These are phyloP conservation scores for Astur gentilis DNA, from an alignment of 2,113 vertebrate genomes.

Conservation along the genomic window DNA sequence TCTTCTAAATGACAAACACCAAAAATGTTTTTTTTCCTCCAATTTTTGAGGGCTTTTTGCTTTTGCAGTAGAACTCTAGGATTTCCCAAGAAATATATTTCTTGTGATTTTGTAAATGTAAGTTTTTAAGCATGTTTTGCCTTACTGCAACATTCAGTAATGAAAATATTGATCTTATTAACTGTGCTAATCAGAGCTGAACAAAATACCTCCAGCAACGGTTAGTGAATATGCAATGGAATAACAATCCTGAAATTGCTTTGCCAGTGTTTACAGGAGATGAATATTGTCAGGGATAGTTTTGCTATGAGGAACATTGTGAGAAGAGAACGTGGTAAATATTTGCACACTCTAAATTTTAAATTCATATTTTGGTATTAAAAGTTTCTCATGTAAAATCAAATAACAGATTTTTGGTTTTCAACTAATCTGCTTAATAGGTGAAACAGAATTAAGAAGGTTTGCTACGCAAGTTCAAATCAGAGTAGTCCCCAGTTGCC, in stretches of 20 bases:
- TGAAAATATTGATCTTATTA: slow-evolving; percentile 66
- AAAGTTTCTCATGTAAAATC: not conserved
- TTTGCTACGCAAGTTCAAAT: not conserved
- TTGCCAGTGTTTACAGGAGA: slow-evolving; percentile 14
- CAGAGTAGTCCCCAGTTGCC: not conserved
- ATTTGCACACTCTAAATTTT: not conserved
- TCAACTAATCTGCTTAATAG: not conserved
- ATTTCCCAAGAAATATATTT: not conserved
- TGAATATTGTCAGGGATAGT: not conserved
- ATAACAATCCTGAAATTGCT: slow-evolving; percentile 41
- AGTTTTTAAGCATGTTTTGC: slow-evolving; percentile 16
- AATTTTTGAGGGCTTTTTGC: not conserved
- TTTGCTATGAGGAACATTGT: not conserved
- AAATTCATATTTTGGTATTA: not conserved
- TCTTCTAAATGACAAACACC: not conserved
- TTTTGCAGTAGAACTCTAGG: not conserved
- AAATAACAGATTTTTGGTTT: not conserved
- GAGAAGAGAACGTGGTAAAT: not conserved
- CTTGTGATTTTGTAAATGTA: not conserved
- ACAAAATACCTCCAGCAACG: slow-evolving; percentile 54
- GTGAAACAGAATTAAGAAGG: not conserved
- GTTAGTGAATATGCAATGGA: slow-evolving; percentile 34
- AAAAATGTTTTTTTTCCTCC: not conserved
- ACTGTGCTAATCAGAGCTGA: slow-evolving; percentile 61
- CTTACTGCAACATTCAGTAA: slow-evolving; percentile 14